Evolutionary conservation across 2,888 invertebrate genomes (phyloP).

Genomic region (Acleris laterana): DNA sequence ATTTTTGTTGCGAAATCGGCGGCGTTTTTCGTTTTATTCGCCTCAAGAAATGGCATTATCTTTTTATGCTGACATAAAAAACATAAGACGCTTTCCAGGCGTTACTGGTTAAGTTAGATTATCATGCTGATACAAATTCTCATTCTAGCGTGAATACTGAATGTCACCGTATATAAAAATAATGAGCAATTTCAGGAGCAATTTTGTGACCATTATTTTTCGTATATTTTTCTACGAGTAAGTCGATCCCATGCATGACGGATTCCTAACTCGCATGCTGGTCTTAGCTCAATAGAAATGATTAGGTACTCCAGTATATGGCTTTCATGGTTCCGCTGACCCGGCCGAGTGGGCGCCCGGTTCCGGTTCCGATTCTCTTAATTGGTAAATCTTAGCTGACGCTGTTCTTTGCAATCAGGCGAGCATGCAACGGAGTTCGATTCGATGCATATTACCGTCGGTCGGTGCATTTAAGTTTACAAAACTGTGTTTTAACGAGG

Average conservation of each 20-base stretch:
- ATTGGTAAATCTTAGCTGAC: constrained; percentile 83
- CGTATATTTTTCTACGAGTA: neutral
- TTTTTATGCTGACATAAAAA: constrained; percentile 40
- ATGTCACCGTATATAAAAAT: too few relatives aligned
- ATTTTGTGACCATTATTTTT: neutral
- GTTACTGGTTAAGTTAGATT: constrained; percentile 19
- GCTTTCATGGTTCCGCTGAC: constrained; percentile 42
- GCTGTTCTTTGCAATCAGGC: constrained; percentile 77
- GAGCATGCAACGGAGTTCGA: constrained; percentile 59
- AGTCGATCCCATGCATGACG: constrained; percentile 4
- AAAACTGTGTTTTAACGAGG: too few relatives aligned
- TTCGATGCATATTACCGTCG: constrained; percentile 58
- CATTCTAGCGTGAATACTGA: neutral
- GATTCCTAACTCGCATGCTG: constrained; percentile 17
- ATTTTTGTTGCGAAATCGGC: constrained; percentile 49
- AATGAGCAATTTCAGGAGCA: too few relatives aligned
- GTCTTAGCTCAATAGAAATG: constrained; percentile 30
- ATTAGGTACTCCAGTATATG: constrained; percentile 38
- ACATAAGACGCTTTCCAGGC: constrained; percentile 12
- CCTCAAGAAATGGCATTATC: constrained; percentile 48
- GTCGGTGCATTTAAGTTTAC: constrained; percentile 36
- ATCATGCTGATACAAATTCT: constrained; percentile 5
- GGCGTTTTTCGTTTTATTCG: constrained; percentile 43
- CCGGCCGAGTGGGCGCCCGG: constrained; percentile 69
- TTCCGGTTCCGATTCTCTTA: constrained; percentile 76